Percentiles rank a stretch among this genome's conserved stretches.
phyloP scores from a whole-genome alignment of 2,888 invertebrate genomes.

The Drosophila engyochracea region DNA sequence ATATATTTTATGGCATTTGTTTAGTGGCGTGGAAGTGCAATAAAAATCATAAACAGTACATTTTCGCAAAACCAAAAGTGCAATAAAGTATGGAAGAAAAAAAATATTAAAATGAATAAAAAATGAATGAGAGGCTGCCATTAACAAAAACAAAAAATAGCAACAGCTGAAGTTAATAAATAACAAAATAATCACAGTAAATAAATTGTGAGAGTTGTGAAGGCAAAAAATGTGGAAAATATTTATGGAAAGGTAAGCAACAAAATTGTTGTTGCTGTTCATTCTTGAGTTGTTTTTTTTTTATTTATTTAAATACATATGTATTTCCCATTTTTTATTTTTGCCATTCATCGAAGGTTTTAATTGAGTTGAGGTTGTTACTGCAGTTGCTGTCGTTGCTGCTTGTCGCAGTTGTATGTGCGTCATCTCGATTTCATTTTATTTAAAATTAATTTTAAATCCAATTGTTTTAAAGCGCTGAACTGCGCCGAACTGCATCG shows the following conservation, averaged over 20 bases:
- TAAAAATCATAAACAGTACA: slow-evolving; percentile 68
- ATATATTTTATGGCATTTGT: slow-evolving; percentile 65
- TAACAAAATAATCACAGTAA: slow-evolving; percentile 52
- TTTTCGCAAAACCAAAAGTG: slow-evolving; percentile 41
- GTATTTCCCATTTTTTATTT: slow-evolving; percentile 32
- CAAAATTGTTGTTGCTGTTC: slow-evolving; percentile 35
- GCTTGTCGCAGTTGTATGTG: slow-evolving; percentile 30
- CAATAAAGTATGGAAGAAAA: slow-evolving; percentile 26
- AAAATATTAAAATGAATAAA: slow-evolving; percentile 9
- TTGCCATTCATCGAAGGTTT: slow-evolving; percentile 56
- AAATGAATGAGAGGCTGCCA: slow-evolving; percentile 19
- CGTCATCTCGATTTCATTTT: slow-evolving; percentile 58
- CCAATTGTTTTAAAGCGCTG: slow-evolving; percentile 63
- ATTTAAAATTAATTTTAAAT: slow-evolving; percentile 69
- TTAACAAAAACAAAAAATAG: slow-evolving; percentile 15
- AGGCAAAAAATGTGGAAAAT: slow-evolving; percentile 29
- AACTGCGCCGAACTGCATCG: slow-evolving; percentile 23
- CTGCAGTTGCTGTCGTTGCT: slow-evolving; percentile 18
- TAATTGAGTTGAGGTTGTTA: slow-evolving; percentile 70
- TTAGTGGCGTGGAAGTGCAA: slow-evolving; percentile 70
- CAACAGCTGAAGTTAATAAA: slow-evolving; percentile 45
- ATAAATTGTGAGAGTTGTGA: slow-evolving; percentile 39
- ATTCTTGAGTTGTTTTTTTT: slow-evolving; percentile 35
- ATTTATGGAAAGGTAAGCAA: slow-evolving; percentile 55
- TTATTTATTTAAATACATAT: slow-evolving; percentile 27